Conservation (phyloP, 1,140 invertebrate species). For the Drosophila saltans region DNA sequence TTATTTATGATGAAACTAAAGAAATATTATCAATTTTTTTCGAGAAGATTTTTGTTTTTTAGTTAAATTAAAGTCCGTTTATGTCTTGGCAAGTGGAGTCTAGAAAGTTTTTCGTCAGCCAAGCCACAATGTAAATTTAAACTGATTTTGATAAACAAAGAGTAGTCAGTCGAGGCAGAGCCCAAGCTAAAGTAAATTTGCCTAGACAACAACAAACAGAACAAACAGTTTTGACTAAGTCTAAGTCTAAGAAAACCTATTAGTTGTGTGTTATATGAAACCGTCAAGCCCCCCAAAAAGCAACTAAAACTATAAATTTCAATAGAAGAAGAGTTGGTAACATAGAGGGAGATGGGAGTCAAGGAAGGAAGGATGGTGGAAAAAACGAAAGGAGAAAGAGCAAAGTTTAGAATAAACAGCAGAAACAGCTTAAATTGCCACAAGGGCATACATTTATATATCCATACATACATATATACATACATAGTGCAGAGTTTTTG, state of each 20-base stretch:
- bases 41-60: not conserved
- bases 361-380: not conserved
- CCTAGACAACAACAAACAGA: conserved; percentile 26
- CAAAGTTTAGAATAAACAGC: conserved; percentile 73
- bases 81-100: conserved; percentile 15
- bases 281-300: conserved; percentile 40
- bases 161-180: conserved; percentile 10
- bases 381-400: conserved; percentile 5
- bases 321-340: conserved; percentile 25
- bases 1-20: conserved; percentile 6
- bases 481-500: conserved; percentile 24
- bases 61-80: conserved; percentile 8
- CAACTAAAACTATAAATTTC: conserved; percentile 63
- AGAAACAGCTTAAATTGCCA: conserved; percentile 45
- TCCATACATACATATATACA: not conserved
- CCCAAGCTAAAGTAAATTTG: conserved; percentile 43
- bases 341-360: not conserved
- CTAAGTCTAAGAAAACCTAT: conserved; percentile 70
- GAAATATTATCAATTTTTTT: not conserved
- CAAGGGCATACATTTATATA: conserved; percentile 25
- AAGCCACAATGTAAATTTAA: conserved; percentile 40
- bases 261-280: conserved; percentile 68
- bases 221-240: conserved; percentile 50
- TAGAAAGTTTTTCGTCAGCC: conserved; percentile 31
- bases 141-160: conserved; percentile 38